Conservation (phyloP, 2,888 invertebrate genomes). For the Syrista parreyssii region DNA sequence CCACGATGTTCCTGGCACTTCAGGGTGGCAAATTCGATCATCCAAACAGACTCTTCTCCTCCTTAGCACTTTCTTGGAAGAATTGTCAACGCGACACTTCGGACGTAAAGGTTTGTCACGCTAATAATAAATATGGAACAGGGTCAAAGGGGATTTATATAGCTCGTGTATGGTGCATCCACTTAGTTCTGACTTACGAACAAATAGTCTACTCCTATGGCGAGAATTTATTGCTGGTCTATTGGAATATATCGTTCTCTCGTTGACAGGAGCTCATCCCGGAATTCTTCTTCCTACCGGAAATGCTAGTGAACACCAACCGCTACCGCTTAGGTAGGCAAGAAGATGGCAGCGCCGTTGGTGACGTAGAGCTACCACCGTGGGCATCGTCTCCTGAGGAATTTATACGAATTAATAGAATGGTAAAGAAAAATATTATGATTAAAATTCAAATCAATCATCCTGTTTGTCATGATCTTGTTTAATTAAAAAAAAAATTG, state of each 20-base stretch:
- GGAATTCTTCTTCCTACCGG: conserved; percentile 98
- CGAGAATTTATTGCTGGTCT: conserved; percentile 10
- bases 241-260: conserved; percentile 17
- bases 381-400: conserved; percentile 99
- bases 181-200: not conserved
- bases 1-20: conserved; percentile 97
- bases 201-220: not conserved
- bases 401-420: conserved; percentile 96
- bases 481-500: conserved; percentile 24
- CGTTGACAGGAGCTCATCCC: conserved; percentile 89
- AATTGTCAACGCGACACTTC: conserved; percentile 99
- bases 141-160: not conserved
- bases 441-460: not conserved
- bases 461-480: not conserved
- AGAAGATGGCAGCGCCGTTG: conserved; percentile 82
- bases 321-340: conserved; percentile 88
- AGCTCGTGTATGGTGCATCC: not conserved
- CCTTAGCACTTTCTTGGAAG: conserved; percentile 96
- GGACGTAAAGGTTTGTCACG: conserved; percentile 86
- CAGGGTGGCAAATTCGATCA: conserved; percentile 99
- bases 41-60: conserved; percentile 95
- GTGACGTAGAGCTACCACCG: conserved; percentile 92
- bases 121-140: not conserved
- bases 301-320: conserved; percentile 95
- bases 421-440: conserved; percentile 71